Conservation (phyloP, 2,797 vertebrate species). For the Thamnophis elegans region DNA sequence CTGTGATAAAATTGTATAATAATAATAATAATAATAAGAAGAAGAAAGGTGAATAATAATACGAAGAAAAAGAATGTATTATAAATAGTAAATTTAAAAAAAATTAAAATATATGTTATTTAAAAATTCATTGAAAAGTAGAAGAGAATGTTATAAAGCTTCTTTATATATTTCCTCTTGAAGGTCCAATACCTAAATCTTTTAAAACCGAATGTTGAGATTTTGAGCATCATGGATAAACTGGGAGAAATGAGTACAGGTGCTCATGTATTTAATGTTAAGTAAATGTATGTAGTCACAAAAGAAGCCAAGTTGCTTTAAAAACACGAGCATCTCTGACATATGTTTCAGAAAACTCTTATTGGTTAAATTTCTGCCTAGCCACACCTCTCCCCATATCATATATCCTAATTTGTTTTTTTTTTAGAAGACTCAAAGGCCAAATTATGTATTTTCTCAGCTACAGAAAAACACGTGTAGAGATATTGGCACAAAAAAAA, state of each 20-base stretch:
- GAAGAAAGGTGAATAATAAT: neutral
- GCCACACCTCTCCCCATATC: neutral
- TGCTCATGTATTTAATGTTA: neutral
- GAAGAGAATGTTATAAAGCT: neutral
- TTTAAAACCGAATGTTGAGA: neutral
- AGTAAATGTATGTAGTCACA: neutral
- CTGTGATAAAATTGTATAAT: too few relatives aligned
- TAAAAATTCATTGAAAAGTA: neutral
- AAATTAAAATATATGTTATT: neutral
- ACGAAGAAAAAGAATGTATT: neutral
- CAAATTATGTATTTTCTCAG: neutral
- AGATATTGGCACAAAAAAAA: conserved; percentile 26
- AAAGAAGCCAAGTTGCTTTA: neutral
- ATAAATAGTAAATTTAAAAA: neutral
- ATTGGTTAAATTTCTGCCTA: neutral
- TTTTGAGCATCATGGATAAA: neutral
- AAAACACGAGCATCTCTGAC: neutral
- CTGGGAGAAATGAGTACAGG: neutral
- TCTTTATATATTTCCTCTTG: neutral
- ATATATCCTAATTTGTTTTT: neutral
- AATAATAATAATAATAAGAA: too few relatives aligned
- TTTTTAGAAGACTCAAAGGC: neutral
- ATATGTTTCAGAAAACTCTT: neutral
- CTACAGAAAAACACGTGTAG: neutral
- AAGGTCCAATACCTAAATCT: neutral